Evolutionary conservation across 2,113 vertebrate genomes (phyloP), one percentile per base, ranked within the genome.

Genomic region (Paralichthys olivaceus): DNA sequence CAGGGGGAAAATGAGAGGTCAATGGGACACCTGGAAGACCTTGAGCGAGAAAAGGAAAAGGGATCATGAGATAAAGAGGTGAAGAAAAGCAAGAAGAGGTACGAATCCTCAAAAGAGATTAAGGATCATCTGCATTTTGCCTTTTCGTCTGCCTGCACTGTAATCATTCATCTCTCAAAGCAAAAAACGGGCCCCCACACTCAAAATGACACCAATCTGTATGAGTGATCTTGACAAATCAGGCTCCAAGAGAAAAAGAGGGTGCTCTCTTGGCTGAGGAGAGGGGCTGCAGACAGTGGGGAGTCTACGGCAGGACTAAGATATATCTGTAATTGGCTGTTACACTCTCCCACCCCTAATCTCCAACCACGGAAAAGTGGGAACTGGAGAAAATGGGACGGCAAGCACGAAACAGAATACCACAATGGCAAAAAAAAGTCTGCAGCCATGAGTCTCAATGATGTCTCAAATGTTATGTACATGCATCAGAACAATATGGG

Each of bases 141-240:
- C 84, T 87, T 87, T 87, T 88, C 77, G 91, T 91, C 86, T 62
- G 73, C 59, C 69, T 78, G 69, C 23, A 26, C 81, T 4, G 13
- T 84, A 90, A 90, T 92, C 87, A 88, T 19, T 84, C 60, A 70
- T 61, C 83, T 75, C 60, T 45, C 22, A 81, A 86, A 69, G 69
- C 85, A 85, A 76, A n/a, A 58, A 53, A 78, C 64, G 75, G 72
- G 59, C 84, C 77, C 80, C 82, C 82, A 47, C 76, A 71, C 74
- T 86, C 72, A 75, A 87, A 89, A 83, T 64, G 78, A 84, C 86
- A 86, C 81, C 90, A 90, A 92, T 91, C 91, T 85, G 85, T 91
- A 79, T 81, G 90, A 92, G 85, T 88, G 90, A 91, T 92, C 86
- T 89, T 87, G 87, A 90, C 90, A 93, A 92, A 92, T 91, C 92